These are phyloP conservation scores for Nasonia longicornis DNA, from an alignment of 1,140 invertebrate species.

Conservation along the genomic window DNA sequence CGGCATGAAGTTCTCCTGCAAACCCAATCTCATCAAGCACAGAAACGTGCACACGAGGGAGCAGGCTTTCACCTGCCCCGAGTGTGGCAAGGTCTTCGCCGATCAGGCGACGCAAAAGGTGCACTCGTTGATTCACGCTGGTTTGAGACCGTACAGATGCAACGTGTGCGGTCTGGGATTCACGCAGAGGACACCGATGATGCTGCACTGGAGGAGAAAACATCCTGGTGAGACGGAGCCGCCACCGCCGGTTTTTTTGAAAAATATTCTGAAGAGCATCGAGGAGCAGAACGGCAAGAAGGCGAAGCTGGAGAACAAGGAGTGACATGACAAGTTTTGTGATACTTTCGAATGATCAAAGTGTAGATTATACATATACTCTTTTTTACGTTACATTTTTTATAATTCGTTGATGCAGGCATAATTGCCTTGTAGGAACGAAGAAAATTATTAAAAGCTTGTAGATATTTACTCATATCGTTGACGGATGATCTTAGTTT, in stretches of 20 bases:
- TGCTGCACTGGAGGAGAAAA: constrained; percentile 56
- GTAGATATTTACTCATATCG: not conserved
- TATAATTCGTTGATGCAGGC: not conserved
- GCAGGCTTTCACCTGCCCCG: constrained; percentile 64
- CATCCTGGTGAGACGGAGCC: constrained; percentile 57
- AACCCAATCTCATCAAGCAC: constrained; percentile 56
- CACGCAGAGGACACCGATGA: constrained; percentile 57
- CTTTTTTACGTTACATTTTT: not conserved
- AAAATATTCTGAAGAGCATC: constrained; percentile 36
- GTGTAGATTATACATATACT: not conserved
- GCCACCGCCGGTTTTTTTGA: constrained; percentile 47
- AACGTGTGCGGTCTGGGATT: constrained; percentile 63
- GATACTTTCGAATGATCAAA: not conserved
- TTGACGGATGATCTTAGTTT: not conserved
- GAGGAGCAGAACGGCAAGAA: constrained; percentile 10
- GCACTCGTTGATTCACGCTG: constrained; percentile 56
- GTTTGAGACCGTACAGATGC: constrained; percentile 67
- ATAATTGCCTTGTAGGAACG: too few relatives aligned
- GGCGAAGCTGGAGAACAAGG: not conserved
- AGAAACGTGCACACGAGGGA: constrained; percentile 62
- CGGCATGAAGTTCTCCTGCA: constrained; percentile 73
- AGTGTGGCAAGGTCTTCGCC: constrained; percentile 66
- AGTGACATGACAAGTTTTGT: not conserved
- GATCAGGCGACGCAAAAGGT: constrained; percentile 46
- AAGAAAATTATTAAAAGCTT: too few relatives aligned